Percentiles rank a stretch among this genome's conserved stretches.
Conservation (phyloP, 2,888 invertebrate species). For the Theristus sp. region DNA sequence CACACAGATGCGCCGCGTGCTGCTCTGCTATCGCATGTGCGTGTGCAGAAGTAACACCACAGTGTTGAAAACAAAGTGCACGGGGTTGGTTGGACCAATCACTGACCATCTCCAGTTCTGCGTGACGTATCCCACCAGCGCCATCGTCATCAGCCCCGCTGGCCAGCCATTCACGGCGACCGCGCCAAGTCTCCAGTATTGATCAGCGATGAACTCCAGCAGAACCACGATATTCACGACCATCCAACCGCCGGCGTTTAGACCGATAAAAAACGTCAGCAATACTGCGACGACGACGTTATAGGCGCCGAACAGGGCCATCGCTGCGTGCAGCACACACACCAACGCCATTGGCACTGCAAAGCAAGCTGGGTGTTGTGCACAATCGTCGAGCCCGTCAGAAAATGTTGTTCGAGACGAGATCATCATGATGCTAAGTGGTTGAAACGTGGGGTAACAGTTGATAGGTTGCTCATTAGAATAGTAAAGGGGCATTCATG, state of each 20-base stretch:
- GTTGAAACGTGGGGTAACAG: too few species aligned
- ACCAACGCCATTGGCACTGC: neutral
- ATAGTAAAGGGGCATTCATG: too few species aligned
- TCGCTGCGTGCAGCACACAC: neutral
- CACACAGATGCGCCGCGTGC: too few species aligned
- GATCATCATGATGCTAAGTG: too few species aligned
- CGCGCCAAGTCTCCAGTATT: conserved; percentile 4
- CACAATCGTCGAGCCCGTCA: too few species aligned
- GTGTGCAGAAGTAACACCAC: too few species aligned
- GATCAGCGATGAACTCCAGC: conserved; percentile 5
- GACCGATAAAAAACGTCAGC: neutral
- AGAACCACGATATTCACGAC: conserved; percentile 7
- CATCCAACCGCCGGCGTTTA: conserved; percentile 7
- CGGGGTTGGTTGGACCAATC: neutral
- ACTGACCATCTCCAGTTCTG: conserved; percentile 1
- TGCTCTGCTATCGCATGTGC: too few species aligned
- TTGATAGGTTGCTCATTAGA: too few species aligned
- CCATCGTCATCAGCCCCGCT: conserved; percentile 6
- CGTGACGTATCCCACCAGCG: conserved; percentile 5
- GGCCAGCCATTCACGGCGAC: conserved; percentile 9
- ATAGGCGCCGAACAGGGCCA: conserved; percentile 1
- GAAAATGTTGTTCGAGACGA: too few species aligned
- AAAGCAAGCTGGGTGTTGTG: too few species aligned
- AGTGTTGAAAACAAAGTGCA: neutral
- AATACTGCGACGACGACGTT: neutral